phyloP scores from a whole-genome alignment of 2,113 vertebrate species.

The Trichechus manatus region DNA sequence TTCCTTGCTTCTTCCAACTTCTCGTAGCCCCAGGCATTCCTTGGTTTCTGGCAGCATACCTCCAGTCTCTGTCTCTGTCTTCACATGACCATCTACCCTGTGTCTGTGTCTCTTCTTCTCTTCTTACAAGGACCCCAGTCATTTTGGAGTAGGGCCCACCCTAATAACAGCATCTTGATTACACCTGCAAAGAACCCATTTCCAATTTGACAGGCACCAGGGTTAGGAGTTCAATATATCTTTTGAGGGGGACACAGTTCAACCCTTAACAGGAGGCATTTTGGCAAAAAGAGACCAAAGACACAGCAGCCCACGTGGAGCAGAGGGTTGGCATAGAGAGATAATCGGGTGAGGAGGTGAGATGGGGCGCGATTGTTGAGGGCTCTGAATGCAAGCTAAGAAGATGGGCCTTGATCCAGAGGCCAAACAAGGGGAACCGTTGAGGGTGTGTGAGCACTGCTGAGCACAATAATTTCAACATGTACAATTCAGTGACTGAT shows the following conservation, averaged over 20 bases:
- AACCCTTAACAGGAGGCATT: neutral
- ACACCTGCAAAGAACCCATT: neutral
- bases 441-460: neutral
- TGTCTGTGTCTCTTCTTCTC: neutral
- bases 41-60: neutral
- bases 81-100: neutral
- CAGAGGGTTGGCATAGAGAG: neutral
- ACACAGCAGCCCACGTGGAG: rapidly evolving
- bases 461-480: neutral
- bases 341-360: neutral
- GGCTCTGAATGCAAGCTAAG: neutral
- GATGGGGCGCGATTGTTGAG: neutral
- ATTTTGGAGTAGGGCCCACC: neutral
- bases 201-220: neutral
- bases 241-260: neutral
- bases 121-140: neutral
- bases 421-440: neutral
- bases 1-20: neutral
- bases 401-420: neutral
- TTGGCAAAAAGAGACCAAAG: neutral
- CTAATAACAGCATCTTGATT: neutral
- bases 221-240: neutral
- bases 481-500: neutral
- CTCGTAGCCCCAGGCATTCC: neutral
- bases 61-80: neutral